Percentiles rank a stretch among this genome's conserved stretches.
These are phyloP conservation scores for Luscinia megarhynchos DNA, from an alignment of 2,797 vertebrate species.

Conservation along the genomic window DNA sequence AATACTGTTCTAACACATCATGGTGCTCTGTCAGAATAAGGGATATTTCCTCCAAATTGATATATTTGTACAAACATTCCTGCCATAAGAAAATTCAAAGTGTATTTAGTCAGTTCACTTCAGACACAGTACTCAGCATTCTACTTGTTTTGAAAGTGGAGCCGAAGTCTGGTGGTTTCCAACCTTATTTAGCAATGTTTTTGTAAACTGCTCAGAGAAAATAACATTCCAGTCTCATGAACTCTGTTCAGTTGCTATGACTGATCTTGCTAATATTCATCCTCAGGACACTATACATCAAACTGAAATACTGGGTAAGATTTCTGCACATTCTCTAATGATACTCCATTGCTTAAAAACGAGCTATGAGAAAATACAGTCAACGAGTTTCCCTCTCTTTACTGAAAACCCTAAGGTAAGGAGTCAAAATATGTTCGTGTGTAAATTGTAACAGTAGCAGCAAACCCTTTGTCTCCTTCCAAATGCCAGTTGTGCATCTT, in stretches of 20 bases:
- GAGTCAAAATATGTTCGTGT: neutral
- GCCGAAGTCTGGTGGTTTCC: neutral
- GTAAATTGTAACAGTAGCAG: neutral
- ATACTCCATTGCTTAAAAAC: constrained; percentile 20
- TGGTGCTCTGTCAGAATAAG: neutral
- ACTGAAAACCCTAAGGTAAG: neutral
- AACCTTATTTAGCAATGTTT: neutral
- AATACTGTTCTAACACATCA: neutral
- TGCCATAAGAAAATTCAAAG: neutral
- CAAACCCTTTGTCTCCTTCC: neutral
- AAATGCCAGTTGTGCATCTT: neutral
- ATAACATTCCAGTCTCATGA: neutral
- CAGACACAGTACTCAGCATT: neutral
- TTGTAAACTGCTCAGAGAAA: neutral
- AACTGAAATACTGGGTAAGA: neutral
- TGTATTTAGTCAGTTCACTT: neutral
- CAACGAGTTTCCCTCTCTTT: neutral
- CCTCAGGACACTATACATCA: neutral
- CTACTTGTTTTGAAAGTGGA: neutral
- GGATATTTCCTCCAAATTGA: neutral
- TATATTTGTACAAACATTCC: neutral
- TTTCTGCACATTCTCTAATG: neutral
- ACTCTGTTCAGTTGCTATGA: neutral
- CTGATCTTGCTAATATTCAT: neutral
- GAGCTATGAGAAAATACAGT: neutral